Evolutionary conservation across 2,797 vertebrate genomes (phyloP).

Genomic region (Myripristis jacobus): DNA sequence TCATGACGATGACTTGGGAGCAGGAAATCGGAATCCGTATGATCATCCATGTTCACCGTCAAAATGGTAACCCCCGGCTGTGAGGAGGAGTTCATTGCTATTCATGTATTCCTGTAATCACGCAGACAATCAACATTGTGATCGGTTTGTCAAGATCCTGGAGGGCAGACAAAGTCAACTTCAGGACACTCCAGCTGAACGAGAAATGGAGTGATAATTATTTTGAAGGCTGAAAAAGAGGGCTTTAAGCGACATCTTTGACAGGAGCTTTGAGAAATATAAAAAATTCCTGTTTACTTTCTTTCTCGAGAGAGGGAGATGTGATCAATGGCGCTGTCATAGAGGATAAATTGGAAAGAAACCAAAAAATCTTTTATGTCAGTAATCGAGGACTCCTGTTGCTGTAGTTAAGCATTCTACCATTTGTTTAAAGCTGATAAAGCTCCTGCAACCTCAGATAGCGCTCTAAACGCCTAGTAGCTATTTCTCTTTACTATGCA

Average conservation of each 20-base stretch:
- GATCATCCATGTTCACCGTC: slow-evolving; percentile 59
- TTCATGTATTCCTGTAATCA: slow-evolving; percentile 82
- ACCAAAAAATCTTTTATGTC: slow-evolving; percentile 73
- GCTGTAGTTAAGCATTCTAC: slow-evolving; percentile 75
- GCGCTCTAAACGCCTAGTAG: slow-evolving; percentile 61
- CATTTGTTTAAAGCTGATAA: slow-evolving; percentile 82
- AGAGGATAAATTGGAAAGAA: slow-evolving; percentile 75
- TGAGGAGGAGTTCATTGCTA: slow-evolving; percentile 72
- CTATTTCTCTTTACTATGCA: slow-evolving; percentile 69
- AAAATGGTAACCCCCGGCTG: slow-evolving; percentile 63
- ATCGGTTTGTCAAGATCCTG: slow-evolving; percentile 77
- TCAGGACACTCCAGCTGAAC: slow-evolving; percentile 67
- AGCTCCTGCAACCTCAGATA: slow-evolving; percentile 75
- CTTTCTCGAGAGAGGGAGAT: slow-evolving; percentile 59
- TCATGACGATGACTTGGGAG: slow-evolving; percentile 43
- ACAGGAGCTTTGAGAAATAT: slow-evolving; percentile 64
- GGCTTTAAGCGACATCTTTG: slow-evolving; percentile 65
- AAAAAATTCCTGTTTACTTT: slow-evolving; percentile 70
- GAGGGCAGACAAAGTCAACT: slow-evolving; percentile 78
- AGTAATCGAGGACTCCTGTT: slow-evolving; percentile 73
- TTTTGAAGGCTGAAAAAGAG: slow-evolving; percentile 69
- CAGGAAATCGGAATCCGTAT: slow-evolving; percentile 53
- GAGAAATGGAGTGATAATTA: slow-evolving; percentile 74
- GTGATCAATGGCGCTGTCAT: slow-evolving; percentile 78
- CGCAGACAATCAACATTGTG: slow-evolving; percentile 70